phyloP scores from a whole-genome alignment of 2,888 invertebrate species.

The Desoria tigrina region DNA sequence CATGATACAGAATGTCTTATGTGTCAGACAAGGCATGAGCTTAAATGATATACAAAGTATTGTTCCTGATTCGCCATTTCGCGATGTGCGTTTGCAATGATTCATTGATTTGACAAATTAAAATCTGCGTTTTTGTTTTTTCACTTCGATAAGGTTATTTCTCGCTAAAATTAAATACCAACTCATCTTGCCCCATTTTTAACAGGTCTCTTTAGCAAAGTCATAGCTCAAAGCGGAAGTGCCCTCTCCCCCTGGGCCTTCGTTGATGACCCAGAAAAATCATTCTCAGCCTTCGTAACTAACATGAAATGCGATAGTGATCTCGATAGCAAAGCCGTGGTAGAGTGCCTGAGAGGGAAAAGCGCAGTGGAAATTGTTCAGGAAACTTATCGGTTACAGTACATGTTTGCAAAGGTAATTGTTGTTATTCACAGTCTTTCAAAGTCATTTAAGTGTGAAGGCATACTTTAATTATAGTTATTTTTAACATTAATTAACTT shows the following conservation, averaged over 20 bases:
- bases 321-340: constrained; percentile 23
- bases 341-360: constrained; percentile 45
- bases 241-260: constrained; percentile 37
- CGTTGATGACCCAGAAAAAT: constrained; percentile 16
- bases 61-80: too few species aligned
- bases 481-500: too few species aligned
- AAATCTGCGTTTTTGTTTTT: too few species aligned
- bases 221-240: constrained; percentile 32
- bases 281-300: not conserved
- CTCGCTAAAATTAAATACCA: not conserved
- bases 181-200: too few species aligned
- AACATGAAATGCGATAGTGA: not conserved
- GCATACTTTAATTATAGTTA: too few species aligned
- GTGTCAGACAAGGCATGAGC: too few species aligned
- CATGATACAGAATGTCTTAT: too few species aligned
- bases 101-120: too few species aligned
- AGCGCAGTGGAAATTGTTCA: constrained; percentile 37
- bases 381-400: not conserved
- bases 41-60: too few species aligned
- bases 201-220: constrained; percentile 28
- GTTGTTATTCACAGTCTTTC: too few species aligned
- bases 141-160: not conserved
- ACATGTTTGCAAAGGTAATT: not conserved
- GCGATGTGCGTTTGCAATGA: too few species aligned
- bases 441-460: too few species aligned